These are phyloP conservation scores for Neoascia interrupta DNA, from an alignment of 2,888 invertebrate species.

Conservation along the genomic window DNA sequence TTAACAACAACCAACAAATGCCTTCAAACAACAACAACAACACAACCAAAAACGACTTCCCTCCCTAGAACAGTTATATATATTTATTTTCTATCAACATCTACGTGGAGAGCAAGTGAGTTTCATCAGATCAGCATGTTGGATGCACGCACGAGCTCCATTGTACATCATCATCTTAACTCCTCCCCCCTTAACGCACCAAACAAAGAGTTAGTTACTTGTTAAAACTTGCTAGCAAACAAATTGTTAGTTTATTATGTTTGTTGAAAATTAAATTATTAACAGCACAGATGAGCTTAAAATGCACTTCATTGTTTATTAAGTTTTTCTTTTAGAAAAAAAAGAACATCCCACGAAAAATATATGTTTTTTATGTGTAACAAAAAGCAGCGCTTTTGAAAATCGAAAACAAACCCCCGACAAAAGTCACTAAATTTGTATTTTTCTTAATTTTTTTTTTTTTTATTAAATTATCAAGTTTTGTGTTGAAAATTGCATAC, in stretches of 20 bases:
- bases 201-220: conserved; percentile 13
- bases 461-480: background rate
- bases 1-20: conserved; percentile 50
- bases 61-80: conserved; percentile 42
- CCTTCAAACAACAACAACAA: conserved; percentile 40
- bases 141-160: background rate
- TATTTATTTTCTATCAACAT: conserved; percentile 40
- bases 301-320: conserved; percentile 60
- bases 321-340: conserved; percentile 21
- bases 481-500: conserved; percentile 60
- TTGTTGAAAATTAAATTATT: conserved; percentile 53
- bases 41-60: conserved; percentile 17
- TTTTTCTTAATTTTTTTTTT: conserved; percentile 66
- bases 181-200: background rate
- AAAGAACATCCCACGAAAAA: conserved; percentile 8
- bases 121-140: conserved; percentile 55
- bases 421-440: conserved; percentile 34
- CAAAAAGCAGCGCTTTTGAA: conserved; percentile 61
- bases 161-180: background rate
- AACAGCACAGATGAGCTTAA: conserved; percentile 35
- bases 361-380: conserved; percentile 11
- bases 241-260: conserved; percentile 52
- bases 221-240: conserved; percentile 39
- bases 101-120: conserved; percentile 15
- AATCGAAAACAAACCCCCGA: conserved; percentile 27